Conservation (phyloP, 2,113 vertebrate species). For the Echinops telfairi region DNA sequence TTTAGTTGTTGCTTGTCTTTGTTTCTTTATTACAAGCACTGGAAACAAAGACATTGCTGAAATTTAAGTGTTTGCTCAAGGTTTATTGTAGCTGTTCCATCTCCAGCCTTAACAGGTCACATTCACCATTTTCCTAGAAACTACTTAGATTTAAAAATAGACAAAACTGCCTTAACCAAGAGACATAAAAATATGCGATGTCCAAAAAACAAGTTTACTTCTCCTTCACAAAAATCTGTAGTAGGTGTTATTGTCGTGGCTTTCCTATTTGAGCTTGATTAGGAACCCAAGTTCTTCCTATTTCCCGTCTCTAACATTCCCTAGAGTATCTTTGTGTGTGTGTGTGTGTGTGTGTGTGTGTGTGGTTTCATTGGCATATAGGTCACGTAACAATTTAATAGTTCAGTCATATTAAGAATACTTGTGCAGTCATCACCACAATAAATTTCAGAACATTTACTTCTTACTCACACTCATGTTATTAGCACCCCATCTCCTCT, state of each 20-base stretch:
- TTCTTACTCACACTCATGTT: too few species aligned
- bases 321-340: not conserved
- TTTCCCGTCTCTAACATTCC: not conserved
- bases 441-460: too few species aligned
- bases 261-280: constrained; percentile 12
- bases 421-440: too few species aligned
- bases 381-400: too few species aligned
- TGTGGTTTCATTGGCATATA: too few species aligned
- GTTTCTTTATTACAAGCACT: not conserved
- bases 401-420: too few species aligned
- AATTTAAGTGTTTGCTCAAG: not conserved
- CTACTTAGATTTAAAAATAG: constrained; percentile 4
- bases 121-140: not conserved
- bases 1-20: not conserved
- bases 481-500: too few species aligned
- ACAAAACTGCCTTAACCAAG: constrained; percentile 4
- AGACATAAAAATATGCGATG: not conserved
- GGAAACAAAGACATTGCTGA: not conserved
- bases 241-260: not conserved
- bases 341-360: too few species aligned
- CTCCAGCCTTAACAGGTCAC: not conserved
- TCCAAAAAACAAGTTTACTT: not conserved
- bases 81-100: not conserved
- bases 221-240: not conserved
- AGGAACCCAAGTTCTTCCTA: not conserved